Evolutionary conservation across 1,140 invertebrate genomes (phyloP), one percentile per base, ranked within the genome.

Genomic region (Plodia interpunctella): DNA sequence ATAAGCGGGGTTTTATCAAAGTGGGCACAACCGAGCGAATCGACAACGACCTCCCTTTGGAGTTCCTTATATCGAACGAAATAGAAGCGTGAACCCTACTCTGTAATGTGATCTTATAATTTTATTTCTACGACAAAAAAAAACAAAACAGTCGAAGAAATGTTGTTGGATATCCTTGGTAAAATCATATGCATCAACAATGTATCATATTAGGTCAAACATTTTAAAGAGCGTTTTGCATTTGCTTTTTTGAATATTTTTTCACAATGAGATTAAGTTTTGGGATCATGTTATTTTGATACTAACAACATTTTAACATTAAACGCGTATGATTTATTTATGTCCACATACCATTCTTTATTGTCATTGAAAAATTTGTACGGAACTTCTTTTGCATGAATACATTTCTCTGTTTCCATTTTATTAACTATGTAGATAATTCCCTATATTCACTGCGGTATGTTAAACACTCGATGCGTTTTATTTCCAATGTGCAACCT

Each of bases 401-500:
- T 44, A 4, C 13, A 15, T 17, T 5, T 15, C 38, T 15, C 2
- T n/a, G 21, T 25, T 2, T 25, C 38, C 10, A 3, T 3, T 44
- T 44, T n/a, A 44, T 64, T 65, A 49, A 65, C 55, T 70, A 76
- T 68, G 65, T 62, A 66, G 63, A 70, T 67, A 65, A 75, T 72
- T 72, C 67, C 60, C 62, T 62, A 63, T 52, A 54, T 57, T 25
- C 64, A 54, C 25, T 60, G 35, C 52, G 65, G 66, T 64, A 71
- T 66, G 68, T 71, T 66, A 67, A 74, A 66, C 66, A 68, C 65
- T 74, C 70, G 72, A 76, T 73, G 56, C 53, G 35, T 59, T 68
- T 69, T 68, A 78, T 80, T 78, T 72, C 72, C 66, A 72, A 74
- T 66, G 66, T 60, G 53, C 74, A 76, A 75, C 76, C 60, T 63